A percentile compares a stretch with the other conserved stretches of the same genome.
Conservation (phyloP, 92 coral and sea anemone genomes). For the Zoanthus sansibaricus region DNA sequence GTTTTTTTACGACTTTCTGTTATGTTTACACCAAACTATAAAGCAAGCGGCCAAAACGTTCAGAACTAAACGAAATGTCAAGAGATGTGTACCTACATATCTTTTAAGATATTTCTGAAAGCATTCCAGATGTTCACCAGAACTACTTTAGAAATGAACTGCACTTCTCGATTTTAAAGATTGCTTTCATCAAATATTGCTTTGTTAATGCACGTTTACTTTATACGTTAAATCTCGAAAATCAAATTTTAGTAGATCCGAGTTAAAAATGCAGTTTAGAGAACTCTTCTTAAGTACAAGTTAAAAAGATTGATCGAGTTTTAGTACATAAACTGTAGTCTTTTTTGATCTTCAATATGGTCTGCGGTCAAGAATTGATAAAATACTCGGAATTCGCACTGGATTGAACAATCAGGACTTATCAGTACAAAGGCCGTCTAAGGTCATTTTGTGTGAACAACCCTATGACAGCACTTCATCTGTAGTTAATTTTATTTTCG, state of each 20-base stretch:
- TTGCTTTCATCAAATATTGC: background rate
- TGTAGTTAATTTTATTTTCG: background rate
- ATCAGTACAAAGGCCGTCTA: constrained; percentile 6
- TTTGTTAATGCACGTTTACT: background rate
- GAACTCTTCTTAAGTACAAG: background rate
- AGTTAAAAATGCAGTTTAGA: background rate
- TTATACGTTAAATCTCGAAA: background rate
- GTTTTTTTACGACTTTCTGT: constrained; percentile 15
- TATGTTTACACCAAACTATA: constrained; percentile 15
- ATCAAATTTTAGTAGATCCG: background rate
- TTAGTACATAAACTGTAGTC: background rate
- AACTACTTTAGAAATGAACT: background rate
- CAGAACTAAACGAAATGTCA: background rate
- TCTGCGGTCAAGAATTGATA: constrained; percentile 22
- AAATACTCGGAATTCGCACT: constrained; percentile 33
- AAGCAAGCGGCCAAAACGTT: constrained; percentile 11
- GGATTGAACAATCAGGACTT: constrained; percentile 5
- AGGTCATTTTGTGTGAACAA: background rate
- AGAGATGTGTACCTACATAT: background rate
- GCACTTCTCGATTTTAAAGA: background rate
- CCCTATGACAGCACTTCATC: background rate
- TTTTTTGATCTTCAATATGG: constrained; percentile 5
- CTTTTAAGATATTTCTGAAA: background rate
- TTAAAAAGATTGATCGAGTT: background rate
- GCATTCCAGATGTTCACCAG: constrained; percentile 11